A percentile compares a stretch with the other conserved stretches of the same genome.
Evolutionary conservation across 2,113 vertebrate species (phyloP).

Genomic region (Camelus dromedarius): DNA sequence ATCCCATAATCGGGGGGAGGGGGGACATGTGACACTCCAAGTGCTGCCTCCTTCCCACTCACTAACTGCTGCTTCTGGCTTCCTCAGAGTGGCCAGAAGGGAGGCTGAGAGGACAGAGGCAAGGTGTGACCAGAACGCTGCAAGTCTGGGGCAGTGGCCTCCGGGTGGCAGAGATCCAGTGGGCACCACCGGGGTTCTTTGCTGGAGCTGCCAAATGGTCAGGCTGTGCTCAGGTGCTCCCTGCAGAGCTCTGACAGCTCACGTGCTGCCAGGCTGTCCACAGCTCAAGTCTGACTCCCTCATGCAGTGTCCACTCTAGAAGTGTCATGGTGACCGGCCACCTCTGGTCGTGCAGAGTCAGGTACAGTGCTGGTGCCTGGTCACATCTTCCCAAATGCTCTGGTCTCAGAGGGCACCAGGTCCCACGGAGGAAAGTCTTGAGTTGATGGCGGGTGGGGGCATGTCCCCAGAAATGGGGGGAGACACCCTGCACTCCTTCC

Average conservation of each 20-base stretch:
- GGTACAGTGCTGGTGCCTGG: neutral
- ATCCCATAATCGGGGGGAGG: no score
- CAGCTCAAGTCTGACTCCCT: neutral
- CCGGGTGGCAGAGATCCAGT: neutral
- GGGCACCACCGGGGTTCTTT: neutral
- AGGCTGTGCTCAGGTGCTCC: neutral
- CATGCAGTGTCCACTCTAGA: neutral
- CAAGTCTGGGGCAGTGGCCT: accelerated
- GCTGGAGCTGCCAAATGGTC: neutral
- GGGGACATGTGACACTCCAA: neutral
- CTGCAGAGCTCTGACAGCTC: neutral
- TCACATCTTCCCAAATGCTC: neutral
- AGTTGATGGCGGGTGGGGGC: neutral
- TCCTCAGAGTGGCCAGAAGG: neutral
- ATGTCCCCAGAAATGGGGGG: no score
- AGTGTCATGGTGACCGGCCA: neutral
- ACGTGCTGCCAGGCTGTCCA: neutral
- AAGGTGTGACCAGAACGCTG: neutral
- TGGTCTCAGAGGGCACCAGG: neutral
- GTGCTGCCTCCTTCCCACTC: no score
- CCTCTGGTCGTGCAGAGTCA: neutral
- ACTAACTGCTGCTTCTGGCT: neutral
- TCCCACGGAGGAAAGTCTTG: neutral
- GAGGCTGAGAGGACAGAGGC: neutral
- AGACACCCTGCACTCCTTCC: neutral